Evolutionary conservation across 1,140 invertebrate genomes (phyloP), one percentile per base, ranked within the genome.

Genomic region (Magallana angulata): DNA sequence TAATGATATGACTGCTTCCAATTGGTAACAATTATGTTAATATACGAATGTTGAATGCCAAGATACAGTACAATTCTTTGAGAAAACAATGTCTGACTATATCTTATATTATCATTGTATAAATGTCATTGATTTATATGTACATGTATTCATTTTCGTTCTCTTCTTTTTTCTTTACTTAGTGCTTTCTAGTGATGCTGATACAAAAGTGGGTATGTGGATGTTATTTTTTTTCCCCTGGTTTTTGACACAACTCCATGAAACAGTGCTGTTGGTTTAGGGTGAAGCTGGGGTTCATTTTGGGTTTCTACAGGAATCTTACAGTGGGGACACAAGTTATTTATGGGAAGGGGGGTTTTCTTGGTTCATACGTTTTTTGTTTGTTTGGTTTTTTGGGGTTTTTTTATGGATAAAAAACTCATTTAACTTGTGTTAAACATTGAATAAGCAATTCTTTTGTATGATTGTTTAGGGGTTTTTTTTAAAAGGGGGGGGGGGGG

Each of bases 111-210:
- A 30, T 18, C 24, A 82, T 71, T 5, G 58, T 87, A 58, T 87
- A 24, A 16, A 57, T 83, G 30, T 84, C n/a, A 57, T 62, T 80
- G 8, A 84, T 88, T 89, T 87, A 62, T 59, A 82, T 88, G 89
- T 83, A 62, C 57, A 82, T 88, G 89, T 83, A 83, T 88, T 88
- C 91, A 83, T 89, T 90, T 91, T 59, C 81, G 84, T 88, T 88
- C 90, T 64, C 85, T 89, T 90, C 71, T 88, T 90, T 91, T 91
- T 85, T 88, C 88, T 90, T 90, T 90, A 86, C 89, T 90, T 92
- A 93, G 92, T 93, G 92, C 92, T 93, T 90, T 87, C 90, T 86
- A 93, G 91, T 91, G 92, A 93, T 86, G 89, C 91, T 89, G 92
- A 91, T 81, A 88, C 89, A 82, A 92, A 91, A 91, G 90, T 92